These are phyloP conservation scores for Orchesellides sinensis DNA, from an alignment of 2,888 invertebrate genomes.

Conservation along the genomic window DNA sequence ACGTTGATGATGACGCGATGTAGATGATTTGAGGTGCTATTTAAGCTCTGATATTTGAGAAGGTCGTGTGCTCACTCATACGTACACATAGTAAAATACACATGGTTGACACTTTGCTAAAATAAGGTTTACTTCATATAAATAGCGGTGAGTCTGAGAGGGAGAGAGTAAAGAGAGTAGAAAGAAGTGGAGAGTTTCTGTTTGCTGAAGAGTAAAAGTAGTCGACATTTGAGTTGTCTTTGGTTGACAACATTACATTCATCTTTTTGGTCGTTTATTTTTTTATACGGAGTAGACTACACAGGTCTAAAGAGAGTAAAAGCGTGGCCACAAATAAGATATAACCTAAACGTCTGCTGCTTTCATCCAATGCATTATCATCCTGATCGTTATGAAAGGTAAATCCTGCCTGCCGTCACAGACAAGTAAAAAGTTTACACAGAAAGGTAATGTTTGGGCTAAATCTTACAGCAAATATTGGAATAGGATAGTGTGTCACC, in stretches of 20 bases:
- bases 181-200: constrained; percentile 24
- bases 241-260: neutral
- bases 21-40: constrained; percentile 38
- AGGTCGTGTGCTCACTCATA: constrained; percentile 54
- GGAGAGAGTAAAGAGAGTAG: neutral
- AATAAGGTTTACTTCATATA: neutral
- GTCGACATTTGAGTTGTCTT: constrained; percentile 23
- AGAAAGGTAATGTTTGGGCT: constrained; percentile 61
- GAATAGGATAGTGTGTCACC: constrained; percentile 73
- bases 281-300: neutral
- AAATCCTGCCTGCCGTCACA: constrained; percentile 40
- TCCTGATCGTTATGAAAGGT: constrained; percentile 8
- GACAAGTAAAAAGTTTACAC: constrained; percentile 27
- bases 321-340: neutral
- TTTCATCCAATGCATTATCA: neutral
- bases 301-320: neutral
- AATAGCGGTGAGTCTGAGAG: neutral
- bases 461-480: constrained; percentile 73
- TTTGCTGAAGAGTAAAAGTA: constrained; percentile 42
- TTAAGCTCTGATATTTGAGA: constrained; percentile 55
- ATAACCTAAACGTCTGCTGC: neutral
- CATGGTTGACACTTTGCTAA: constrained; percentile 31
- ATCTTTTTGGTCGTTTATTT: neutral
- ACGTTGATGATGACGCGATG: constrained; percentile 12
- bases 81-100: constrained; percentile 15